Evolutionary conservation across 2,888 invertebrate genomes (phyloP), one percentile per base, ranked within the genome.

Genomic region (Drosophila anceps): DNA sequence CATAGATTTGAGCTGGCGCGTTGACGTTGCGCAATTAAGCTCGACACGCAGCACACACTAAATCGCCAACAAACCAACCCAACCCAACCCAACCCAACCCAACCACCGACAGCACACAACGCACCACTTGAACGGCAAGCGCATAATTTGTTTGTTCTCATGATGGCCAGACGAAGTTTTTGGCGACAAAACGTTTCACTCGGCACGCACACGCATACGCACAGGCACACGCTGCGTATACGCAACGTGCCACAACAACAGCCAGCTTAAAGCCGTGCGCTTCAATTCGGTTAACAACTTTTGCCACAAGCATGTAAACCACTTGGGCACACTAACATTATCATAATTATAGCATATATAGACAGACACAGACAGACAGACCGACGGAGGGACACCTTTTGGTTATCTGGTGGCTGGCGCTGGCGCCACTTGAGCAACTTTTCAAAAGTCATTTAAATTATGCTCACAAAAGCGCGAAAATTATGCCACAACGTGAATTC

Each of bases 361-460:
- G 64, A 67, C 59, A 64, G 54, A 54, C 58, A 65, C 53, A 68
- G 13, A 27, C 24, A 15, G 24, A 37, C 15, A 33, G 29, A 60
- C 51, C 35, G 48, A 62, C 13, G 29, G 58, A 61, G 50, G 65
- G 55, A 79, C 63, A 79, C 76, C 79, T 76, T 70, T 64, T 63
- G 65, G 75, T 82, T 84, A 84, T 82, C 84, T 84, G 55, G 66
- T 61, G 67, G 65, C 68, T 66, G 69, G 59, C 66, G 70, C 57
- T 72, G 76, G 72, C 76, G 74, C 62, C 81, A 84, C 84, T 88
- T 83, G 76, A 81, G 81, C 60, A 84, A 88, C 88, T 87, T 87
- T 88, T 85, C 84, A 87, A 88, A 87, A 87, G 86, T 87, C 86
- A 88, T 87, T 87, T 88, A 87, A 88, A 87, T 87, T 88, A 88